Evolutionary conservation across 2,888 invertebrate genomes (phyloP).

Genomic region (Malthinus flaveolus): DNA sequence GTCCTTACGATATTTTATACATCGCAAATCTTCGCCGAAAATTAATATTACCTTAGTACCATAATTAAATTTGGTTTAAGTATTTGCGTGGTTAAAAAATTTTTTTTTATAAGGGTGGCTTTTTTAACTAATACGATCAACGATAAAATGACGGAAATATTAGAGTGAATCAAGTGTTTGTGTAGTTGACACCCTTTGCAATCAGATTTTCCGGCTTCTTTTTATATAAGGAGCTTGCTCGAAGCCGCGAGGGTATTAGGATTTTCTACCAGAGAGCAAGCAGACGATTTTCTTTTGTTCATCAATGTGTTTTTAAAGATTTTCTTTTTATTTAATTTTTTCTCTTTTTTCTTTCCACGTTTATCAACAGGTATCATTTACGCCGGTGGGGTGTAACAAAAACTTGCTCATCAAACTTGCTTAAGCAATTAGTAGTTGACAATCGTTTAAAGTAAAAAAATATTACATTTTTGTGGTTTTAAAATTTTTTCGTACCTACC

Average conservation of each 20-base stretch:
- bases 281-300: conserved; percentile 17
- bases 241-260: conserved; percentile 25
- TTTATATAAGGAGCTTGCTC: conserved; percentile 36
- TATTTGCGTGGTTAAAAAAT: background rate
- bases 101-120: background rate
- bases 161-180: conserved; percentile 51
- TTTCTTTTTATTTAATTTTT: conserved; percentile 16
- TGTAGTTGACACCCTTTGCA: conserved; percentile 52
- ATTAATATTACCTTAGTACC: conserved; percentile 17
- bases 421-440: no score
- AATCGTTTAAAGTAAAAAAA: no score
- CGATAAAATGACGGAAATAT: conserved; percentile 46
- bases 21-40: conserved; percentile 18
- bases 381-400: no score
- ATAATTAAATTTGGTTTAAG: background rate
- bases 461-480: no score
- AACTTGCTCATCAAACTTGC: no score
- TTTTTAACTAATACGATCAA: conserved; percentile 40
- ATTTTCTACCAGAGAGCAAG: conserved; percentile 15
- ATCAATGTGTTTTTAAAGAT: conserved; percentile 9
- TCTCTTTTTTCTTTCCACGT: background rate
- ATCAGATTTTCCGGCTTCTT: conserved; percentile 48
- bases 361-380: conserved; percentile 11
- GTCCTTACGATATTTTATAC: conserved; percentile 25
- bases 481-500: no score